Evolutionary conservation across 2,113 vertebrate genomes (phyloP), one percentile per base, ranked within the genome.

Genomic region (Sarotherodon lohbergeri): DNA sequence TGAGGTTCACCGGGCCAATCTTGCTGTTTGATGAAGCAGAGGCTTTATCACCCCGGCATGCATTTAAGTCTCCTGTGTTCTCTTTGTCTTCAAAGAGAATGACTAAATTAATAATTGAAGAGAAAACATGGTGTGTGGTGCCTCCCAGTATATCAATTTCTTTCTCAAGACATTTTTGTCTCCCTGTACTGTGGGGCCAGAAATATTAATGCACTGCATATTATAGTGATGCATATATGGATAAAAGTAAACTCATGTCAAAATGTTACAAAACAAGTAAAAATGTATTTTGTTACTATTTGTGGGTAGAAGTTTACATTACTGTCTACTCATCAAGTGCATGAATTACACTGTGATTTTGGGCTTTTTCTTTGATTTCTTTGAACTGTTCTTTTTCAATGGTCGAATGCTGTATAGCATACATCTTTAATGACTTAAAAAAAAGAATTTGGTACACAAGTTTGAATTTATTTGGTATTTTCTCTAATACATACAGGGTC

Each of bases 81-180:
- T 48, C 46, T 86, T 87, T 89, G 89, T 86, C 91, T 82, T 94
- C 88, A 92, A 90, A 91, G 88, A 76, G 88, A 91, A 86, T 92
- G 73, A 82, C 32, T 19, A 46, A 83, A 87, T 93, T 46, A 88
- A 86, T 89, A 81, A 90, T 83, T 83, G 71, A 90, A 66, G 54
- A 22, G 71, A 41, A 91, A 88, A 82, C 68, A 39, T 3, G 22
- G 13, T 14, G 22, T 24, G 16, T 22, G 16, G 73, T 29, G 80
- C 66, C 29, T 91, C 43, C 50, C 50, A 10, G 34, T 16, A 46
- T 55, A n/a, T 57, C 79, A 24, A 8, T 16, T 68, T 48, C 2
- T 61, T 61, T 84, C 41, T 82, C 14, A 50, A 78, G 73, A 68
- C 32, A 27, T 63, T 78, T 22, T 41, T 43, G 10, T 59, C 46